Evolutionary conservation across 2,888 invertebrate genomes (phyloP), one percentile per base, ranked within the genome.

Genomic region (Cataglyphis cursor): DNA sequence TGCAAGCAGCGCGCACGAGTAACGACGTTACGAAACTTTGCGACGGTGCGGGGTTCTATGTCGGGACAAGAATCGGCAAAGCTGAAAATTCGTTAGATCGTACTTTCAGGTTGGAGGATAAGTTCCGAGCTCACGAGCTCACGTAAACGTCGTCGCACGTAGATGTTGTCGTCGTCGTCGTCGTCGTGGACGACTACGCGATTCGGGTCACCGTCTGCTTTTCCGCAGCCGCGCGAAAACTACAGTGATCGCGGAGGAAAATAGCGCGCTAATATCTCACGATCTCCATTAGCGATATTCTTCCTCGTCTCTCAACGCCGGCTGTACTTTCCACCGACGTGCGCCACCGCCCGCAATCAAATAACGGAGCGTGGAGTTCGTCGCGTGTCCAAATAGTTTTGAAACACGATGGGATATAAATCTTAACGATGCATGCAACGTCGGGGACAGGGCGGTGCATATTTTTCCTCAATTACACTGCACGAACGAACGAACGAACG

Each of bases 211-310:
- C 31, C 73, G 57, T 6, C 18, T 66, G 73, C 78, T 44, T 72
- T 59, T 31, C 8, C 72, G 70, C 31, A 8, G 38, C n/a, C 41
- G 31, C 78, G 57, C 72, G 57, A 51, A 28, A 76, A 76, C 38
- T 65, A 68, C 8, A 12, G 21, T 10, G 51, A n/a, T 38, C 24
- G 68, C n/a, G 54, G 31, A 12, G 38, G 12, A 78, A 80, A 80
- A 72, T 80, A 35, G 78, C 73, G 6, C 44, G 78, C 78, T 80
- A 80, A 80, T 78, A 70, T 80, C 44, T 72, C 73, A 59, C 73
- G 78, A 72, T 12, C 44, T 73, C 59, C 73, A 80, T 80, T 80
- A 80, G 78, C 35, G 44, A 73, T 80, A 78, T 78, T 78, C 78
- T 76, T 66, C 44, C 44, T 35, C 31, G 12, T 35, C 3, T 6